A percentile compares a stretch with the other conserved stretches of the same genome.
Evolutionary conservation across 2,888 invertebrate genomes (phyloP).

Genomic region (Diplolepis rosae): DNA sequence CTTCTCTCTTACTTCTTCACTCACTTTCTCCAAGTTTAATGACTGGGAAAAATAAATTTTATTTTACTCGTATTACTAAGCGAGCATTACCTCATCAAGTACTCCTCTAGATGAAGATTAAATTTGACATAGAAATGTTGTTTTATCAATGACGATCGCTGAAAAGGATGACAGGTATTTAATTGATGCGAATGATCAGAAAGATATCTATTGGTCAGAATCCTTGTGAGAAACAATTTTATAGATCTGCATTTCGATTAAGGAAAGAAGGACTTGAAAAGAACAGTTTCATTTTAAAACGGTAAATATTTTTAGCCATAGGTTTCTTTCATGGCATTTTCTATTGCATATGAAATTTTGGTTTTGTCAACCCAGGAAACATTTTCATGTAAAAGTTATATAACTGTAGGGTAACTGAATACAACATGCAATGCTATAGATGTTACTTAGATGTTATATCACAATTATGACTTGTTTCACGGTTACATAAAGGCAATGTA

Average conservation of each 20-base stretch:
- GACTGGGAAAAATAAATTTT: neutral
- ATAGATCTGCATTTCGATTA: neutral
- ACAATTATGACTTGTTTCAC: too few species aligned
- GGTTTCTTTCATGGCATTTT: too few species aligned
- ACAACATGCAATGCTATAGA: too few species aligned
- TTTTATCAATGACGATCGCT: constrained; percentile 6
- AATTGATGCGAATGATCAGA: neutral
- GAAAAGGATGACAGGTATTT: constrained; percentile 8
- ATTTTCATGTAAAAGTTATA: too few species aligned
- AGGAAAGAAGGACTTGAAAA: neutral
- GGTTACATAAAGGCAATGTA: too few species aligned
- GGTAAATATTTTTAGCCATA: too few species aligned
- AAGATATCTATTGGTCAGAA: constrained; percentile 6
- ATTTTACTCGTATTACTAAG: constrained; percentile 1
- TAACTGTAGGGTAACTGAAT: too few species aligned
- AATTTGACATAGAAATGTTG: constrained; percentile 9
- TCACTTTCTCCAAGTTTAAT: constrained; percentile 4
- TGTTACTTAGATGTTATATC: too few species aligned
- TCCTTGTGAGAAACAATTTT: neutral
- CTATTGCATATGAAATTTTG: too few species aligned
- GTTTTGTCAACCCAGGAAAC: too few species aligned
- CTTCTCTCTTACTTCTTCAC: neutral
- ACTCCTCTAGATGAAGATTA: constrained; percentile 6
- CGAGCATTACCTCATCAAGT: constrained; percentile 15
- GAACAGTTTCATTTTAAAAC: neutral